Base-by-base conservation (phyloP, 2,797 vertebrate genomes). In the Choloepus didactylus region DNA sequence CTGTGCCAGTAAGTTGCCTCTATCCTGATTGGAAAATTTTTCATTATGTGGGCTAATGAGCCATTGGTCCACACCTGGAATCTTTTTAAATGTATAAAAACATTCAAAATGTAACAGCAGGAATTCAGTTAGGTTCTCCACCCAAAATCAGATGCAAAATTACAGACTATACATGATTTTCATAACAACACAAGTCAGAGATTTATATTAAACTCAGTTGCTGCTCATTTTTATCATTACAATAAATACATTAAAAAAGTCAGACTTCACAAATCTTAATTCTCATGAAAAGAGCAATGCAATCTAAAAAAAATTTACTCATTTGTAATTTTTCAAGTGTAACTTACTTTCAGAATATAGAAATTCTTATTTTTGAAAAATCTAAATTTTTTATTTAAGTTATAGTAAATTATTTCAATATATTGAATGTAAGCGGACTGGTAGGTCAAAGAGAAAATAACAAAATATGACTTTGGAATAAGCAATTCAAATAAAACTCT, bases 41-140 rank as follows among this genome's bases (percentile, higher is more conserved):
- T 98, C 95, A 97, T 98, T 98, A 98, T 70, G 79, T 79, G 96
- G 96, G 97, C 93, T 98, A 98, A 98, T 97, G 93, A 98, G 94
- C 97, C 97, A 96, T 87, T 98, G 96, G 97, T 97, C 97, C 97
- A 97, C 97, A 98, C 94, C 97, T 97, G 96, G 94, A 95, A 97
- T 97, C 95, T 83, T 95, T 96, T 94, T 94, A 97, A 98, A 94
- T 95, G 88, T 95, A 97, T 95, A 96, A 97, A 97, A 98, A 97
- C 91, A 97, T 94, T 97, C 93, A 97, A 97, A 96, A 70, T 3
- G 29, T 84, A 97, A 95, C 94, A 98, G 96, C 92, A 95, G 95
- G 96, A 97, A 97, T 97, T 97, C 62, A 97, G 95, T 90, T 92
- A 97, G 87, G 67, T 96, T 87, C 75, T 60, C 38, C 6, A n/a